phyloP scores from a whole-genome alignment of 1,140 invertebrate genomes.

The Drosophila melanica region DNA sequence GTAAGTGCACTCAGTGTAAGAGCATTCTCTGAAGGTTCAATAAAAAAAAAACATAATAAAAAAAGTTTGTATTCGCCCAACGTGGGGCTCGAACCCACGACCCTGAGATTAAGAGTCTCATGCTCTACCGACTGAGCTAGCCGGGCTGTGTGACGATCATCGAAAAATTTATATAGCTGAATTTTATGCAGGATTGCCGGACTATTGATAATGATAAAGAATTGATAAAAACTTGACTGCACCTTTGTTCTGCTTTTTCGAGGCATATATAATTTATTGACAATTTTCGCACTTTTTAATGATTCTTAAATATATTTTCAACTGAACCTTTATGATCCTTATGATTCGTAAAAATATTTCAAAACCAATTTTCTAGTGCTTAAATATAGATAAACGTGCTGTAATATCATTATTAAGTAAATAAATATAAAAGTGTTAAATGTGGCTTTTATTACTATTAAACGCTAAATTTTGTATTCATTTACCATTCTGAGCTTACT shows the following conservation, averaged over 20 bases:
- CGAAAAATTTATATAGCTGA: not conserved
- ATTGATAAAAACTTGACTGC: too few species aligned
- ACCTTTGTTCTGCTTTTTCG: too few species aligned
- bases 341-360: too few species aligned
- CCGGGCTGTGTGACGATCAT: constrained; percentile 85
- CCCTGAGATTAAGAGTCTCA: constrained; percentile 96
- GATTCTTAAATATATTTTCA: too few species aligned
- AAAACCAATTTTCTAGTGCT: too few species aligned
- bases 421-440: not conserved
- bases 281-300: too few species aligned
- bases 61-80: constrained; percentile 86
- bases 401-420: not conserved
- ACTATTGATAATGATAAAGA: not conserved
- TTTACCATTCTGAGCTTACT: too few species aligned
- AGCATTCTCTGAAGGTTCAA: constrained; percentile 14
- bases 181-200: not conserved
- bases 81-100: constrained; percentile 96
- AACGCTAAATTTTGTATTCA: too few species aligned
- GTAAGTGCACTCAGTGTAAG: constrained; percentile 8
- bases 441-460: too few species aligned
- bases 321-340: too few species aligned
- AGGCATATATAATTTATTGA: too few species aligned
- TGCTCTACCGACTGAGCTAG: constrained; percentile 96
- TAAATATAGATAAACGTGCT: too few species aligned
- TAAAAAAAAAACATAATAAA: not conserved